phyloP scores from a whole-genome alignment of 1,140 invertebrate species.

The Gryllus bimaculatus region DNA sequence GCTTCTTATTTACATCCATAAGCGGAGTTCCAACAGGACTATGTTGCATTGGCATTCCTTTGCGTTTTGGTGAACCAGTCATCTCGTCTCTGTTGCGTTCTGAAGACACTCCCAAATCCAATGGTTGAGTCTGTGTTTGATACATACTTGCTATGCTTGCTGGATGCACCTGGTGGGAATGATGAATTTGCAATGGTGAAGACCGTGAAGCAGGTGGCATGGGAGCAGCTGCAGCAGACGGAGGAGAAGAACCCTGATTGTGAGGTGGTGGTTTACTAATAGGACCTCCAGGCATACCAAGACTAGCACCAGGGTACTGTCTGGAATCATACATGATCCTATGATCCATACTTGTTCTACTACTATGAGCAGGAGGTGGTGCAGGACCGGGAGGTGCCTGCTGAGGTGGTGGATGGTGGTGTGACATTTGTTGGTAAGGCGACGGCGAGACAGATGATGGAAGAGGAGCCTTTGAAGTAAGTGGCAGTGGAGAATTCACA shows the following conservation, averaged over 20 bases:
- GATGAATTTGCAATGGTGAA: constrained; percentile 31
- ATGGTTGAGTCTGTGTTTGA: constrained; percentile 52
- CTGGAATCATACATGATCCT: constrained; percentile 12
- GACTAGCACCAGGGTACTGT: constrained; percentile 15
- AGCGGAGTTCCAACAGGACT: constrained; percentile 8
- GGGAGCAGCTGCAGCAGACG: constrained; percentile 41
- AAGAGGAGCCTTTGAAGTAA: constrained; percentile 55
- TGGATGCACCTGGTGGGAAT: background rate
- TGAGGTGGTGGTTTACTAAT: constrained; percentile 33
- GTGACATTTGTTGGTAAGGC: constrained; percentile 51
- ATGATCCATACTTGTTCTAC: constrained; percentile 27
- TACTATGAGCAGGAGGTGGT: constrained; percentile 48
- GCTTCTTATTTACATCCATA: constrained; percentile 30
- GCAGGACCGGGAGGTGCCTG: constrained; percentile 34
- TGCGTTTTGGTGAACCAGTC: constrained; percentile 46
- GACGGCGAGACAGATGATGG: constrained; percentile 39
- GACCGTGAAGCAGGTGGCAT: constrained; percentile 37
- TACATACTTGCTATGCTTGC: background rate
- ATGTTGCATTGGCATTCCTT: constrained; percentile 30
- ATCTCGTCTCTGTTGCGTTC: constrained; percentile 36
- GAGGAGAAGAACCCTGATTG: constrained; percentile 38
- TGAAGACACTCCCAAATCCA: constrained; percentile 56
- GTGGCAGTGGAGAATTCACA: constrained; percentile 41
- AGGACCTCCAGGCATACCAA: constrained; percentile 18
- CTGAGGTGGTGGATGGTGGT: constrained; percentile 39